Evolutionary conservation across 1,140 invertebrate genomes (phyloP).

Genomic region (Sycophaga agraensis): DNA sequence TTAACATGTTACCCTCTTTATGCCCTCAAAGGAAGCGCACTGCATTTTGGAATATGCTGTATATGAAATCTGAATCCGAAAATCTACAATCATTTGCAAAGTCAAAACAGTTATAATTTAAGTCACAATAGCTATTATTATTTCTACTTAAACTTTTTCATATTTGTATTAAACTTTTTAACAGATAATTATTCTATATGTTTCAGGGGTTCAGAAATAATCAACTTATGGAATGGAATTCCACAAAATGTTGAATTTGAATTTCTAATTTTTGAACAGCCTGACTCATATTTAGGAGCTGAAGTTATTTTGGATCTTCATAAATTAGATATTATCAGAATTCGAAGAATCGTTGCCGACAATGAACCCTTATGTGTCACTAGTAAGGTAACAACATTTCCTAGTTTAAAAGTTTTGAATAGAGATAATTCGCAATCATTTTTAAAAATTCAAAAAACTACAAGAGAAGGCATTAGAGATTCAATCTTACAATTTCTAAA

Average conservation of each 20-base stretch:
- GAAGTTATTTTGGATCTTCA: constrained; percentile 67
- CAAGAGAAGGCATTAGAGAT: constrained; percentile 48
- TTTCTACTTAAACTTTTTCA: too few relatives aligned
- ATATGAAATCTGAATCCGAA: too few relatives aligned
- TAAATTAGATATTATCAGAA: constrained; percentile 56
- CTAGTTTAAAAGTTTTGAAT: constrained; percentile 57
- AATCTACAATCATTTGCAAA: too few relatives aligned
- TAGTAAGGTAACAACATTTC: constrained; percentile 57
- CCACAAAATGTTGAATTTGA: constrained; percentile 47
- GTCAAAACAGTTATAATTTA: too few relatives aligned
- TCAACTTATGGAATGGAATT: constrained; percentile 56
- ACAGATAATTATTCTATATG: constrained; percentile 9
- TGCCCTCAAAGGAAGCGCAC: too few relatives aligned
- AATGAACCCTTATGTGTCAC: constrained; percentile 57
- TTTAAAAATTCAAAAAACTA: constrained; percentile 52
- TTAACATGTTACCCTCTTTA: too few relatives aligned
- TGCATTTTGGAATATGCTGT: too few relatives aligned
- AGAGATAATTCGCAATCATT: constrained; percentile 47
- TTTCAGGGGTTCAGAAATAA: constrained; percentile 42
- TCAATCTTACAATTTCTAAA: constrained; percentile 56
- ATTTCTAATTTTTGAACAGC: constrained; percentile 66
- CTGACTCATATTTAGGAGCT: constrained; percentile 60
- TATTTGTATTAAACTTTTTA: too few relatives aligned
- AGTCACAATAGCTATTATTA: too few relatives aligned
- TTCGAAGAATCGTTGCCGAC: constrained; percentile 60